These are phyloP conservation scores for Andrena minutula DNA, from an alignment of 2,888 invertebrate species.

Conservation along the genomic window DNA sequence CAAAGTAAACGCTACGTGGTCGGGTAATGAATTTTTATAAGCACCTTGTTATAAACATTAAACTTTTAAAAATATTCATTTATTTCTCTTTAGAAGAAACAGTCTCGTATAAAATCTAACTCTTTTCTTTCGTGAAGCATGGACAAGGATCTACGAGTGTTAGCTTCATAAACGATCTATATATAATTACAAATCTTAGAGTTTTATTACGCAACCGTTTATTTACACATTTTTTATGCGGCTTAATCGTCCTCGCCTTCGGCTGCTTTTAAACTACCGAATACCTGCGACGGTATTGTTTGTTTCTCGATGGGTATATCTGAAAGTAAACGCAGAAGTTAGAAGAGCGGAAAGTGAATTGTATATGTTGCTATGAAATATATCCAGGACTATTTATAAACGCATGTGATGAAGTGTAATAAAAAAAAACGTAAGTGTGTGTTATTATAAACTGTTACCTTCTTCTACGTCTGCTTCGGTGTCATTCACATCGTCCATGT, in stretches of 20 bases:
- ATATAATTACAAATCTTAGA: constrained; percentile 27
- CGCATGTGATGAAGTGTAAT: constrained; percentile 38
- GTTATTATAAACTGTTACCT: constrained; percentile 75
- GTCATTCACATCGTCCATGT: constrained; percentile 89
- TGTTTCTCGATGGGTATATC: constrained; percentile 93
- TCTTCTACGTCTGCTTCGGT: constrained; percentile 86
- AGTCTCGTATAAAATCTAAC: constrained; percentile 11
- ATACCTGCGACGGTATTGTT: constrained; percentile 95
- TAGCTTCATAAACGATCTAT: constrained; percentile 9
- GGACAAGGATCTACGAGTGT: constrained; percentile 13
- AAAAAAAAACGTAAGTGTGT: constrained; percentile 33
- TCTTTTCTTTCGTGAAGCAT: constrained; percentile 11
- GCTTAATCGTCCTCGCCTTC: constrained; percentile 64
- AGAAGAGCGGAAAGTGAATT: constrained; percentile 15
- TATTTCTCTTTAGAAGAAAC: constrained; percentile 11
- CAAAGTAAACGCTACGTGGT: constrained; percentile 16
- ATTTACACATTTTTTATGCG: constrained; percentile 38
- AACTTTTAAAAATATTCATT: constrained; percentile 29
- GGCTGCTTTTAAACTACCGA: constrained; percentile 90
- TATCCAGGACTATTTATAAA: constrained; percentile 47
- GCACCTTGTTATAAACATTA: constrained; percentile 31
- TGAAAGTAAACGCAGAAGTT: constrained; percentile 69
- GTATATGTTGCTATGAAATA: constrained; percentile 27
- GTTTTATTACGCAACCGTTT: constrained; percentile 38
- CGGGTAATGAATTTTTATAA: constrained; percentile 10